These are phyloP conservation scores for Labrus mixtus DNA, from an alignment of 2,113 vertebrate genomes.

Conservation along the genomic window DNA sequence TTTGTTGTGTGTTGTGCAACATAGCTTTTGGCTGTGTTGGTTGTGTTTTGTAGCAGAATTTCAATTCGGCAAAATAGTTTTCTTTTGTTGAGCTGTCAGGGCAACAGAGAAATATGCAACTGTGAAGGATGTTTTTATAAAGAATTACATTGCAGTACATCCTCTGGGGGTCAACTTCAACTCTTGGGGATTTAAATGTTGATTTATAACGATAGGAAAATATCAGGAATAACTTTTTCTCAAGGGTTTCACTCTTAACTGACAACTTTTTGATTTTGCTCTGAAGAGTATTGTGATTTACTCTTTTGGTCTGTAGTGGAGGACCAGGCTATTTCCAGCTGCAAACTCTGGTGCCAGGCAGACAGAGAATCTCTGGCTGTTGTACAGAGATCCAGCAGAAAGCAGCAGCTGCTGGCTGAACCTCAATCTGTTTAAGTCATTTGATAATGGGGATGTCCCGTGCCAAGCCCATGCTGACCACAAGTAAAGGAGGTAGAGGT, in stretches of 20 bases:
- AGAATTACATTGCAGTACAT: background rate
- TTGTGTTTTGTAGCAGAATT: too few species aligned
- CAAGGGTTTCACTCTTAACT: background rate
- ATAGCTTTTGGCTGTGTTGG: too few species aligned
- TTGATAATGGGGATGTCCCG: slow-evolving; percentile 42
- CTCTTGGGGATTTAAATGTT: background rate
- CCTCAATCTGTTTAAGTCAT: slow-evolving; percentile 58
- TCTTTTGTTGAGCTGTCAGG: too few species aligned
- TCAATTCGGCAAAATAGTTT: too few species aligned
- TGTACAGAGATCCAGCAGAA: slow-evolving; percentile 31
- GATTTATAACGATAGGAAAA: background rate
- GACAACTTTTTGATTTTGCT: background rate
- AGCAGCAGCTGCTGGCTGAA: slow-evolving; percentile 59
- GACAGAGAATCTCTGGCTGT: slow-evolving; percentile 16
- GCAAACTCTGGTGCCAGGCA: slow-evolving; percentile 48
- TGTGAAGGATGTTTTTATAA: background rate
- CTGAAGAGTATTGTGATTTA: slow-evolving; percentile 10
- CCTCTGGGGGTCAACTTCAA: background rate
- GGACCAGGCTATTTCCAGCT: slow-evolving; percentile 26
- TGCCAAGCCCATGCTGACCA: slow-evolving; percentile 53
- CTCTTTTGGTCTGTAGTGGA: slow-evolving; percentile 12
- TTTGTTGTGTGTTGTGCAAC: too few species aligned
- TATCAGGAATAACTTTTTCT: background rate
- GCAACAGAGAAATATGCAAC: too few species aligned
- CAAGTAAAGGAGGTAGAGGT: slow-evolving; percentile 51